Conservation (phyloP, 2,888 invertebrate species). For the Cryptophagus acutangulus region DNA sequence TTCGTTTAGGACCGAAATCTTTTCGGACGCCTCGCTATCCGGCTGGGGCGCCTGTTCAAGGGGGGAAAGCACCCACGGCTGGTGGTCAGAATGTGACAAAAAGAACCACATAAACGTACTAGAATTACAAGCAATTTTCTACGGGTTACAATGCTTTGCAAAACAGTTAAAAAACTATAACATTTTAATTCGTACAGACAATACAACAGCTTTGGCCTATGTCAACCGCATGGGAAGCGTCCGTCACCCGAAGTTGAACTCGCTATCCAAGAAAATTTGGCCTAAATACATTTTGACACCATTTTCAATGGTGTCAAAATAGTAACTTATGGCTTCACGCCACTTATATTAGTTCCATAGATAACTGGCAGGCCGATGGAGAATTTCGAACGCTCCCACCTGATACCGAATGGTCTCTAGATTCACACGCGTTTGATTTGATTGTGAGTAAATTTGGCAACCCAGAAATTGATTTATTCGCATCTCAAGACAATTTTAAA, state of each 20-base stretch:
- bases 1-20: conserved; percentile 16
- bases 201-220: conserved; percentile 16
- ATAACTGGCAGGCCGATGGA: conserved; percentile 8
- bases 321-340: conserved; percentile 12
- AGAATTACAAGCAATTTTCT: conserved; percentile 15
- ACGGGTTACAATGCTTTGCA: conserved; percentile 20
- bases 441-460: conserved; percentile 18
- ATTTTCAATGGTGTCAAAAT: conserved; percentile 24
- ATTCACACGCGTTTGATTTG: conserved; percentile 4
- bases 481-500: conserved; percentile 27
- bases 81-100: conserved; percentile 20
- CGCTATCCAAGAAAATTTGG: conserved; percentile 20
- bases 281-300: too few species aligned
- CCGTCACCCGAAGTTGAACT: conserved; percentile 3
- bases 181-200: conserved; percentile 19
- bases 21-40: conserved; percentile 15
- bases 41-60: conserved; percentile 25
- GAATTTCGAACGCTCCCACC: conserved; percentile 2
- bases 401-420: conserved; percentile 7
- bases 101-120: conserved; percentile 20
- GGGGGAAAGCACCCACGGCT: conserved; percentile 18
- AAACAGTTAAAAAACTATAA: conserved; percentile 8
- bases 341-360: conserved; percentile 1
- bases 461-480: conserved; percentile 31
- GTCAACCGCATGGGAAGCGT: conserved; percentile 16